A percentile compares a stretch with the other conserved stretches of the same genome.
Evolutionary conservation across 1,140 invertebrate genomes (phyloP).

Genomic region (Medauroidea extradentata): DNA sequence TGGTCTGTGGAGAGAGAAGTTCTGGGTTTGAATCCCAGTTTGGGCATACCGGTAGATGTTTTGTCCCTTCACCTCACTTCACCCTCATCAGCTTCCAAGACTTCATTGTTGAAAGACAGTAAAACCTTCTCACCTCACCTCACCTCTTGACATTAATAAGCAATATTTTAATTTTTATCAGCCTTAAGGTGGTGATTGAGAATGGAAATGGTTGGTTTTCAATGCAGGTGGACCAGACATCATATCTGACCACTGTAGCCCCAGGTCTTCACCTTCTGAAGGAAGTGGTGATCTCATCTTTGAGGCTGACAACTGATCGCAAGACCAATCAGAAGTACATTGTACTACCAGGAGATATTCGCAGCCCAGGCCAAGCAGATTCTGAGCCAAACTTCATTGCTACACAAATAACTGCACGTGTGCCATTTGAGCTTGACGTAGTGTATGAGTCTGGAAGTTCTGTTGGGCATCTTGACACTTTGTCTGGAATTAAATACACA

Average conservation of each 20-base stretch:
- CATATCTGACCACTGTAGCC: constrained; percentile 65
- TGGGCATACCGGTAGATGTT: no score
- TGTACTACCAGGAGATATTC: constrained; percentile 56
- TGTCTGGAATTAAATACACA: constrained; percentile 60
- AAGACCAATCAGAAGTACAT: constrained; percentile 53
- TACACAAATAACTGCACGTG: constrained; percentile 69
- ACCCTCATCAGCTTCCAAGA: no score
- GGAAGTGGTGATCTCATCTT: constrained; percentile 68
- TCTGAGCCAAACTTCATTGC: constrained; percentile 76
- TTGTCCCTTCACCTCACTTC: no score
- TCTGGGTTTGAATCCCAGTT: no score
- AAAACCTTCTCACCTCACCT: no score
- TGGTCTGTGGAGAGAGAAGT: no score
- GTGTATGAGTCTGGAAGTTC: constrained; percentile 75
- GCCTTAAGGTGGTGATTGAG: no score
- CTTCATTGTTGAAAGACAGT: no score
- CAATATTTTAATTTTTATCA: no score
- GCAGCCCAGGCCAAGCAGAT: constrained; percentile 45
- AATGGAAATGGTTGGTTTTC: constrained; percentile 20
- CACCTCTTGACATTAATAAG: no score
- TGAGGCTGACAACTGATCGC: constrained; percentile 51
- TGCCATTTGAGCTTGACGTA: constrained; percentile 82
- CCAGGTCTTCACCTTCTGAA: constrained; percentile 70
- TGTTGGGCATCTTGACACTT: constrained; percentile 47
- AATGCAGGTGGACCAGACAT: constrained; percentile 62